These are phyloP conservation scores for Lophotis ruficrista DNA, from an alignment of 2,113 vertebrate genomes.

Conservation along the genomic window DNA sequence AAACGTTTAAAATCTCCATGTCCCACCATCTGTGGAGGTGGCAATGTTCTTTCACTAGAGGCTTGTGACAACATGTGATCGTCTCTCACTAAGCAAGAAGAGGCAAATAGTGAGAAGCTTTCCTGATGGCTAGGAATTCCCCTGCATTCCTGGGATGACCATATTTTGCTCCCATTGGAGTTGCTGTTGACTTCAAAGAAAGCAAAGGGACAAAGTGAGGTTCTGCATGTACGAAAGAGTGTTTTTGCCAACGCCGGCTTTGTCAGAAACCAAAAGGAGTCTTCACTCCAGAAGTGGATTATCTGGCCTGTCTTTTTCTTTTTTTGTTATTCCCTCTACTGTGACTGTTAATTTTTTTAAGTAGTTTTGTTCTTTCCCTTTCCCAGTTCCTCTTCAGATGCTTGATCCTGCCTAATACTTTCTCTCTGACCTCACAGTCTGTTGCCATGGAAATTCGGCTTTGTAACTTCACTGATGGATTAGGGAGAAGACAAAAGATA, in stretches of 20 bases:
- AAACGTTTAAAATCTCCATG: not conserved
- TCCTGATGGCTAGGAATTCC: not conserved
- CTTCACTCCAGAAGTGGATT: not conserved
- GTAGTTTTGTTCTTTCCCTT: constrained; percentile 30
- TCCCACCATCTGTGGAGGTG: not conserved
- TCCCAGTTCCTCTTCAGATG: not conserved
- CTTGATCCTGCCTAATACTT: constrained; percentile 9
- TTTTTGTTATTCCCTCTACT: not conserved
- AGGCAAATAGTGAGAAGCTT: not conserved
- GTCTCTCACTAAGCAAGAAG: not conserved
- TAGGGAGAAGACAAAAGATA: not conserved
- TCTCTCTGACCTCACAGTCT: constrained; percentile 27
- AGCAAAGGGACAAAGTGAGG: not conserved
- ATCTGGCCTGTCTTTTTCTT: not conserved
- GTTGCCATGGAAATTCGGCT: constrained; percentile 65
- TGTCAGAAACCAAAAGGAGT: not conserved
- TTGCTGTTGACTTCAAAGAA: not conserved
- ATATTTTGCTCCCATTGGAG: not conserved
- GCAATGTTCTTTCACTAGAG: not conserved
- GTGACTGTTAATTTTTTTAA: constrained; percentile 14
- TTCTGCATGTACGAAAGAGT: not conserved
- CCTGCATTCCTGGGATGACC: not conserved
- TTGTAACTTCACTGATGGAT: constrained; percentile 11
- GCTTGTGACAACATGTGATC: not conserved
- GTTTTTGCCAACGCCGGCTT: not conserved